Base-by-base conservation (phyloP, 1,140 invertebrate genomes). In the Zaprionus capensis region DNA sequence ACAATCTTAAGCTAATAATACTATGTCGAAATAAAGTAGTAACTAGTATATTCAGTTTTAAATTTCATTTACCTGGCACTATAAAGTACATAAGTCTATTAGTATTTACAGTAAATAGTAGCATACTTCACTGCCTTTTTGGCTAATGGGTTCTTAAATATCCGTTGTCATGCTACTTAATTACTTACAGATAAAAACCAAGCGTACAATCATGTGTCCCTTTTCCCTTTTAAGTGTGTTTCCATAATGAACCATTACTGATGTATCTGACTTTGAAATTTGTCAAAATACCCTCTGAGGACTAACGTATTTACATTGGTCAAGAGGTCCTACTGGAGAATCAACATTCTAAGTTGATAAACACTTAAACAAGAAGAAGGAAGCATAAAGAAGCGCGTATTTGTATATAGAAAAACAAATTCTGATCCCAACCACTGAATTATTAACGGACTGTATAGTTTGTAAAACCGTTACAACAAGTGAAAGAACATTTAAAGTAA, bases 321-420 rank as follows among this genome's bases (percentile, higher is more conserved):
- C 20, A 24, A 51, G 46, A 5, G 26, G 6, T 12, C 28, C 41
- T 63, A 49, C 26, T 34, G 44, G 2, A 41, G 28, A 63, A 44
- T 49, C 61, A 63, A 63, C 26, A 63, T 31, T 51, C 44, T 7
- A 51, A 20, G 24, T 63, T 49, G 17, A 63, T 28, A 49, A 49
- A 49, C 15, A 49, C 44, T 46, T 44, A 20, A 59, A 41, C 15
- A 41, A 59, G 14, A 22, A 9, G 14, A 41, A 38, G 34, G 12
- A 36, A 24, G 41, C 24, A 62, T 14, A 63, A 46, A 44, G 41
- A 51, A 28, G 26, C 44, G 46, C 20, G 20, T 51, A 14, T 28
- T 2, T 7, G 28, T 20, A 51, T 24, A 51, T 24, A 51, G 4
- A 1, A 5, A 51, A 51, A 24, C 20, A 51, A 51, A 51, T 22